Percentiles rank a stretch among this genome's conserved stretches.
Evolutionary conservation across 2,888 invertebrate genomes (phyloP).

Genomic region (Pseudococcus longispinus): DNA sequence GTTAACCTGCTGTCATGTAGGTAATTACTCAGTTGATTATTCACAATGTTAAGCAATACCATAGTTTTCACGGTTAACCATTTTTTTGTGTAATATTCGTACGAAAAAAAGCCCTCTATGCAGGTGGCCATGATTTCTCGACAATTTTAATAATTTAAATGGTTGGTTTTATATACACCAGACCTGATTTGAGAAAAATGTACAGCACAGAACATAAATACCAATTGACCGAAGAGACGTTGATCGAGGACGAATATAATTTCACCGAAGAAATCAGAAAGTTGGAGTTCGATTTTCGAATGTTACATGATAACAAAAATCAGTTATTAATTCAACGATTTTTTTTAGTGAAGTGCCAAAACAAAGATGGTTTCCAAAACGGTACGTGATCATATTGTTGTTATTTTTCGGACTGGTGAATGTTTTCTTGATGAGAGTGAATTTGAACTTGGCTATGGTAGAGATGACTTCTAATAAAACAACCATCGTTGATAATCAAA

Average conservation of each 20-base stretch:
- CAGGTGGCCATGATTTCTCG: too few relatives aligned
- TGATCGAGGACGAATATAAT: neutral
- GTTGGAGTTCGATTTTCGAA: neutral
- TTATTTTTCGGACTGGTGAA: neutral
- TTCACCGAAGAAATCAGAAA: neutral
- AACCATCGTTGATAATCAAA: neutral
- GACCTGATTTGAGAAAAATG: neutral
- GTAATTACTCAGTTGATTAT: too few relatives aligned
- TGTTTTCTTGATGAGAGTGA: neutral
- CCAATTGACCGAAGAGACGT: neutral
- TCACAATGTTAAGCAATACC: neutral
- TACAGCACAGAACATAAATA: neutral
- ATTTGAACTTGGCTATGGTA: neutral
- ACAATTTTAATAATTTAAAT: too few relatives aligned
- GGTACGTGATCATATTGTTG: neutral
- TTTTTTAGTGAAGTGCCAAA: neutral
- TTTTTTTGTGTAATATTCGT: too few relatives aligned
- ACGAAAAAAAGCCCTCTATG: too few relatives aligned
- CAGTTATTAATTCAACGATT: neutral
- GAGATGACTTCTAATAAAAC: slow-evolving; percentile 9
- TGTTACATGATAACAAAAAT: neutral
- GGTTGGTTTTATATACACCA: too few relatives aligned
- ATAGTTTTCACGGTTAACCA: too few relatives aligned
- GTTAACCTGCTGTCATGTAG: too few relatives aligned
- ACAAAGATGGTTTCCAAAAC: neutral